Base-by-base conservation (phyloP, 1,140 invertebrate species). In the Trichonephila clavipes region DNA sequence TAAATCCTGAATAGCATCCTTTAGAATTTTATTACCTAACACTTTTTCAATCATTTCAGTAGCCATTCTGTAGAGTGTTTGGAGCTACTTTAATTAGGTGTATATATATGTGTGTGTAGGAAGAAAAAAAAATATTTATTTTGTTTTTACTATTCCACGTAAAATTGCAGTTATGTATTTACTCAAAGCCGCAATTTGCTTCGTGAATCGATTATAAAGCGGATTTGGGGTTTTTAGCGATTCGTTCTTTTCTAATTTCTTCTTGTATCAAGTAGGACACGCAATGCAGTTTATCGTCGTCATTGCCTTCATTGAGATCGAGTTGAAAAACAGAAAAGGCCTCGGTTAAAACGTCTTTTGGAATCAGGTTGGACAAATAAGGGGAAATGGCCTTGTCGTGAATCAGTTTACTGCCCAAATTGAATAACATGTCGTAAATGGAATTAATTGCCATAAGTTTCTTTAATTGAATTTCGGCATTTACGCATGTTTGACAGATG, bases 401-500 rank as follows among this genome's bases (percentile, higher is more conserved):
- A 24, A 88, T 0, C 5, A 69, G n/a, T 69, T 88, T 88, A 69
- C 87, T 58, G 12, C 28, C 28, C 2, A 66, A 21, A 44, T 58
- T 58, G 18, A 28, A 44, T 69, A 88, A 40, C 87, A 88, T 88
- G 51, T 88, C 87, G 69, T 69, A 88, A 21, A 88, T 88, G 12
- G 87, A 40, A 66, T 66, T 88, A 2, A 88, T n/a, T 0, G 87
- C 61, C 87, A 66, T 69, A 3, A 66, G 21, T 88, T 66, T 88
- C n/a, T 88, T 88, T 69, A 88, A 88, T 69, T 88, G 61, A 7
- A 66, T 69, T 69, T 88, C 62, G 8, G 87, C 34, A 44, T 88
- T 69, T 0, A 88, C 87, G 21, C 61, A 66, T 51, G 64, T 66
- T 51, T 88, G 58, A 28, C 44, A 58, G 1, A 88, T 69, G 44